A percentile compares a stretch with the other conserved stretches of the same genome.
Evolutionary conservation across 2,113 vertebrate genomes (phyloP).

Genomic region (Egretta garzetta): DNA sequence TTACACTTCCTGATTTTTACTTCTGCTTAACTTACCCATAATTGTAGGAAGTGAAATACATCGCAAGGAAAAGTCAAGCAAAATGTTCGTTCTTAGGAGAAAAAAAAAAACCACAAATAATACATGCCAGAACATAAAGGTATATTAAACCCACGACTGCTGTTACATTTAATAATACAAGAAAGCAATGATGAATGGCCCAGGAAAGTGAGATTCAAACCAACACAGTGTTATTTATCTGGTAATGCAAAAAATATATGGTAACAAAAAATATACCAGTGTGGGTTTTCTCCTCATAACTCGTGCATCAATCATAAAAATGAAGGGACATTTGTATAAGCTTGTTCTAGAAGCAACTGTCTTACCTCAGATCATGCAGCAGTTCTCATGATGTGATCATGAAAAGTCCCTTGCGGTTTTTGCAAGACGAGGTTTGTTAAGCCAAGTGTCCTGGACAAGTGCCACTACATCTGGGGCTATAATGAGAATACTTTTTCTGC

Average conservation of each 20-base stretch:
- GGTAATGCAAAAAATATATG: background rate
- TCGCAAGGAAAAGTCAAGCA: background rate
- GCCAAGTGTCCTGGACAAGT: background rate
- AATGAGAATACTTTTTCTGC: background rate
- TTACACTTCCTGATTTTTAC: background rate
- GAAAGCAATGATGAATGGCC: background rate
- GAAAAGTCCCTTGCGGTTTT: background rate
- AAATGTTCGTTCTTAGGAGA: background rate
- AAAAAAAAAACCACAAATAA: background rate
- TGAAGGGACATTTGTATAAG: background rate
- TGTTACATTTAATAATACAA: background rate
- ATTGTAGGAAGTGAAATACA: background rate
- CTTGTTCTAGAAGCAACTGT: background rate
- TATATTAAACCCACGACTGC: background rate
- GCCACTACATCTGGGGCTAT: slow-evolving; percentile 10
- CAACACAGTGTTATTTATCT: slow-evolving; percentile 13
- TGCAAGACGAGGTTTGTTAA: background rate
- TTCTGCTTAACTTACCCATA: background rate
- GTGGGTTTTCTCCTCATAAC: background rate
- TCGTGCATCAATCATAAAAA: background rate
- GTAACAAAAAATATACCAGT: background rate
- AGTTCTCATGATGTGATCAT: background rate
- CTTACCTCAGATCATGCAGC: background rate
- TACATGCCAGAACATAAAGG: background rate
- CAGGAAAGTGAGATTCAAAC: slow-evolving; percentile 24